Conservation (phyloP, 2,113 vertebrate genomes). For the Sterna hirundo region DNA sequence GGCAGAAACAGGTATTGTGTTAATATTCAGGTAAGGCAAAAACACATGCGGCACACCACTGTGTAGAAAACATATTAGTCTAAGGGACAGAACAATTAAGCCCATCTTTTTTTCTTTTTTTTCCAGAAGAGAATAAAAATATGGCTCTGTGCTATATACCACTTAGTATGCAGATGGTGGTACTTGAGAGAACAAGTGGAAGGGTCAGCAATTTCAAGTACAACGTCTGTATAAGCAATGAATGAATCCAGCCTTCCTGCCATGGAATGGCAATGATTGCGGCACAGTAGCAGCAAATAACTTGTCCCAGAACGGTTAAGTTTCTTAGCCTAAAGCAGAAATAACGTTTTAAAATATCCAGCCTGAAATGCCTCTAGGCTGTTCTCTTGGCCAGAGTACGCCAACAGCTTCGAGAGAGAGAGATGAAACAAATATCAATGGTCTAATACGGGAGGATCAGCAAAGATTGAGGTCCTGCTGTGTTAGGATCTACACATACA, state of each 20-base stretch:
- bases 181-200: neutral
- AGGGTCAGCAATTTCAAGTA: neutral
- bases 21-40: neutral
- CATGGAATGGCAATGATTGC: neutral
- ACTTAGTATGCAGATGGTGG: neutral
- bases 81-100: neutral
- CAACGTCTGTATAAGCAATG: neutral
- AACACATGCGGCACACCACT: neutral
- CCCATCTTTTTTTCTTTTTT: neutral
- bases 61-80: neutral
- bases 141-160: neutral
- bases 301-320: neutral
- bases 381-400: neutral
- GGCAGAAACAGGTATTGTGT: neutral
- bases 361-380: neutral
- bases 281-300: neutral
- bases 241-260: neutral
- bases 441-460: neutral
- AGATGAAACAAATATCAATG: neutral
- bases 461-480: neutral
- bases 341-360: neutral
- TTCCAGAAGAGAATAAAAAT: neutral
- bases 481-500: fast-evolving
- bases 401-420: neutral
- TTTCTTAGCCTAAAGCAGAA: neutral